Base-by-base conservation (phyloP, 1,140 invertebrate genomes). In the Oscheius sp. region DNA sequence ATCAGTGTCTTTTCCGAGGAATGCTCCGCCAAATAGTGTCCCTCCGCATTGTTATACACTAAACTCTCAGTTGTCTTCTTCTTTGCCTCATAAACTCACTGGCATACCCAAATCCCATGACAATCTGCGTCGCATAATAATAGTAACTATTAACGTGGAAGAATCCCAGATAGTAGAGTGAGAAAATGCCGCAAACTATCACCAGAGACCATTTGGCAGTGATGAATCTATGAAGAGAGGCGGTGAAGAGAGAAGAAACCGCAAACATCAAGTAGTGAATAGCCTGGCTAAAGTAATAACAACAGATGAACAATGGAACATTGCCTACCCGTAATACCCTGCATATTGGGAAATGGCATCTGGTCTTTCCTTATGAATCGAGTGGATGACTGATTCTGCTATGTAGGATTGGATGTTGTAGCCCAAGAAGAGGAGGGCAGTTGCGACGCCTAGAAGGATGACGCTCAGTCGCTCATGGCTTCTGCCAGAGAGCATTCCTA, bases 41-140 rank as follows among this genome's bases (percentile, higher is more conserved):
- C 69, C 26, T 71, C 69, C 1, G 59, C 69, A 55, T 58, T 71
- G 69, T 71, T 71, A 46, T 64, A 71, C 34, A 71, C 69, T 71
- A 58, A 71, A 55, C 3, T 10, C 26, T 28, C 20, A 23, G 4
- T 23, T n/a, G 36, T 58, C 7, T 68, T 46, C 26, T 63, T 63
- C n/a, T 58, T 58, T 10, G n/a, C n/a, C n/a, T n/a, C 3, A 32
- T 26, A 20, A 61, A 61, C 68, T 69, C 42, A 71, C 69, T 42
- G 35, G 69, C 59, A 64, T 71, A 71, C 0, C 52, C 69, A n/a
- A 71, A 64, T 49, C 69, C 69, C 59, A 71, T 29, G 15, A 71
- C 38, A 26, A 71, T 13, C 23, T 71, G 69, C 1, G 69, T 61
- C 1, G 46, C 35, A 31, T 71, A 71, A 46, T 46, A 71, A 20